A percentile compares a stretch with the other conserved stretches of the same genome.
phyloP scores from a whole-genome alignment of 2,888 invertebrate genomes.

The Willowsia nigromaculata region DNA sequence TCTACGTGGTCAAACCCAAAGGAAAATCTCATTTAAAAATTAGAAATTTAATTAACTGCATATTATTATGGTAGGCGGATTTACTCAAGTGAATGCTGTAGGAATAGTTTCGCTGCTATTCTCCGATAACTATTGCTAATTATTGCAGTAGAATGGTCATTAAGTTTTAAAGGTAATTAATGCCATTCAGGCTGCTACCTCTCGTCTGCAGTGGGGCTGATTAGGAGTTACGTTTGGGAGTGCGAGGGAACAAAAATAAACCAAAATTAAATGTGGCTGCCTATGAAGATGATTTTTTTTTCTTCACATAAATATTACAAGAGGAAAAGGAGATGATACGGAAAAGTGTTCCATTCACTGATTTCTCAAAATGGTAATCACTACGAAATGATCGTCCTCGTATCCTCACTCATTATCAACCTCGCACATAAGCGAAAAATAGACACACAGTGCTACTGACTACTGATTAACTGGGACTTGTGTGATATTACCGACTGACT shows the following conservation, averaged over 20 bases:
- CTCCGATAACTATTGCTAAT: conserved; percentile 19
- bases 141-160: conserved; percentile 17
- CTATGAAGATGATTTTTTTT: background rate
- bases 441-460: background rate
- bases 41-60: conserved; percentile 50
- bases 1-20: background rate
- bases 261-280: background rate
- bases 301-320: background rate
- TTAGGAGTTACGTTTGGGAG: background rate
- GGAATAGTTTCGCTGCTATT: background rate
- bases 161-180: conserved; percentile 56
- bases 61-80: conserved; percentile 22
- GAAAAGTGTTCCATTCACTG: conserved; percentile 58
- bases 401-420: background rate
- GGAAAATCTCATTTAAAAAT: conserved; percentile 46
- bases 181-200: conserved; percentile 25
- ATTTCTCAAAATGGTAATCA: conserved; percentile 66
- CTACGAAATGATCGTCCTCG: conserved; percentile 29
- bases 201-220: background rate
- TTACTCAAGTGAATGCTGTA: background rate
- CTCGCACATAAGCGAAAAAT: background rate
- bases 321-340: conserved; percentile 8
- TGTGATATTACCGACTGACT: background rate
- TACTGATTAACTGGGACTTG: background rate
- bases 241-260: background rate